phyloP scores from a whole-genome alignment of 2,888 invertebrate genomes.

The Vandiemenella viatica region DNA sequence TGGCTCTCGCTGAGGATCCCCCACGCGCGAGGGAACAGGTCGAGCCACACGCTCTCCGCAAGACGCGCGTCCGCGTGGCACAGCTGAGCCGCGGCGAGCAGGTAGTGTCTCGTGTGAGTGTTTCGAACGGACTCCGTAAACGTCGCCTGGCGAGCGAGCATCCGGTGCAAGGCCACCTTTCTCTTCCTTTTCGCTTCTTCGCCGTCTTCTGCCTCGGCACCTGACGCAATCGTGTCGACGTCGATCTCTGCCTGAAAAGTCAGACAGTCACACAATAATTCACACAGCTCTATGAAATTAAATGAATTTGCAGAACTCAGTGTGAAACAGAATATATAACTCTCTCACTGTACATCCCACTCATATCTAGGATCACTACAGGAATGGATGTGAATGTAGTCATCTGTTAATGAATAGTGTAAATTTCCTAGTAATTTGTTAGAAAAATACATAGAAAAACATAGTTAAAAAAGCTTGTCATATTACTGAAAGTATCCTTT shows the following conservation, averaged over 20 bases:
- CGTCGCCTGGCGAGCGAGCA: conserved; percentile 62
- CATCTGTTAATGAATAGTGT: too few relatives aligned
- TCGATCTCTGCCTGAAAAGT: not conserved
- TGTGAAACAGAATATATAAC: too few relatives aligned
- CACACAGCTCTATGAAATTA: too few relatives aligned
- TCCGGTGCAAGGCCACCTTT: conserved; percentile 35
- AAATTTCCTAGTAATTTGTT: too few relatives aligned
- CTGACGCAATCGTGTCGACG: not conserved
- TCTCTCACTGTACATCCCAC: too few relatives aligned
- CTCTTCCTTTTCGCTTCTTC: not conserved
- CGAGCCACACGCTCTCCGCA: conserved; percentile 82
- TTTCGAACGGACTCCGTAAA: conserved; percentile 67
- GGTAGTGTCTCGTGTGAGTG: conserved; percentile 65
- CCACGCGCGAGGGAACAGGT: conserved; percentile 80
- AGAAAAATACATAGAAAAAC: too few relatives aligned
- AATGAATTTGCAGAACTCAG: too few relatives aligned
- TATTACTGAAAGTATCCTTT: too few relatives aligned
- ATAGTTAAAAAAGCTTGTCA: too few relatives aligned
- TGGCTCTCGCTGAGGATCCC: conserved; percentile 71
- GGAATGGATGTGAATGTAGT: too few relatives aligned
- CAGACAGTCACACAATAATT: too few relatives aligned
- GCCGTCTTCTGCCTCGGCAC: not conserved
- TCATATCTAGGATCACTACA: too few relatives aligned
- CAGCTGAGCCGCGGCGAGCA: conserved; percentile 71
- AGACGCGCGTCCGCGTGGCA: conserved; percentile 83